Base-by-base conservation (phyloP, 2,797 vertebrate species). In the Scarus forsteni region DNA sequence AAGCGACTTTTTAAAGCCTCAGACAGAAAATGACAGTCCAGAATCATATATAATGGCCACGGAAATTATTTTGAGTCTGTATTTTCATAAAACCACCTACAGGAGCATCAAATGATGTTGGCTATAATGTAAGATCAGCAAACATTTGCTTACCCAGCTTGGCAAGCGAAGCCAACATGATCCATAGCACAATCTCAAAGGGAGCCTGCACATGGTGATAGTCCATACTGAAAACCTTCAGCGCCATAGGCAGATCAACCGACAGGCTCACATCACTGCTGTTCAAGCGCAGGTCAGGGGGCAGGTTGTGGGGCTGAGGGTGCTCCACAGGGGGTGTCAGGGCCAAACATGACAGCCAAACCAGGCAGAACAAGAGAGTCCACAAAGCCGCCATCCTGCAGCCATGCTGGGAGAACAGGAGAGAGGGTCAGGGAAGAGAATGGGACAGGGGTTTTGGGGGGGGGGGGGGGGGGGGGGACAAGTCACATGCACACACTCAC, bases 171-270 rank as follows among this genome's bases (percentile, higher is more conserved):
- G 94, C 95, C 77, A 96, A 79, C 94, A 96, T 96, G 88, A 96
- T 96, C 95, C 95, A 96, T 73, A 96, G 87, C 0, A 94, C 94
- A 9, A 96, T 96, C 83, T 95, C 94, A 65, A 96, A 96, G 48
- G 95, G 95, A 3, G 94, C 90, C 74, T 94, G 94, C 49, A 95
- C 93, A 0, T 96, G 94, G 63, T 95, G 93, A 27, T 96, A 96
- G 81, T 96, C 94, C 90, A 94, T 75, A 0, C 93, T 95, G 88
- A 96, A 92, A 57, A 93, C 76, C 44, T 79, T 85, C 58, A 89
- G 75, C 60, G 80, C 79, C 80, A 68, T 67, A 45, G 83, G 87
- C 40, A 81, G 45, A 62, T 86, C 83, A 65, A 73, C 59, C n/a
- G 70, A 77, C 45, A 55, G 73, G 66, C 72, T 56, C 14, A 56